Evolutionary conservation across 2,888 invertebrate genomes (phyloP).

Genomic region (Eupithecia abbreviata): DNA sequence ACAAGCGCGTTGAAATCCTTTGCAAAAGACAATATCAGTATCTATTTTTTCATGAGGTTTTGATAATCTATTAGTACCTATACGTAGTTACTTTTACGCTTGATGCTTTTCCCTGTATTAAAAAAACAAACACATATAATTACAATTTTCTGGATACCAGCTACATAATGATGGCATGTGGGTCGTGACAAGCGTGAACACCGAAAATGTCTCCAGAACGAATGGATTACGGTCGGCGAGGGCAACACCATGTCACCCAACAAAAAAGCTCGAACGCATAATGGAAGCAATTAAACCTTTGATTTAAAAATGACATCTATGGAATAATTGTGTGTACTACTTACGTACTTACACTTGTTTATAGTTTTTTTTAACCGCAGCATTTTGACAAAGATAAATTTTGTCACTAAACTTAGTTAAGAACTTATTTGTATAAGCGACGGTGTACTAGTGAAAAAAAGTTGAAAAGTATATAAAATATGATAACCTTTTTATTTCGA

Average conservation of each 20-base stretch:
- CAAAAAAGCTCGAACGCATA: not conserved
- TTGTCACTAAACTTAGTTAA: not conserved
- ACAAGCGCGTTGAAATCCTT: constrained; percentile 4
- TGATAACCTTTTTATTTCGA: not conserved
- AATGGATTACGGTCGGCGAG: constrained; percentile 57
- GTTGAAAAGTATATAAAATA: too few species aligned
- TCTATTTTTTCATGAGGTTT: too few species aligned
- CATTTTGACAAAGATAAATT: not conserved
- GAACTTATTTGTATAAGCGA: not conserved
- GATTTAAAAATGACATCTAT: not conserved
- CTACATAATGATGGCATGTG: constrained; percentile 42
- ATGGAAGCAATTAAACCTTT: constrained; percentile 1
- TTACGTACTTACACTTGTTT: not conserved
- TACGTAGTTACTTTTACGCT: too few species aligned
- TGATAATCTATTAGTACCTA: too few species aligned
- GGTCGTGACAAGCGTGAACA: constrained; percentile 50
- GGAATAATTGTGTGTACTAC: not conserved
- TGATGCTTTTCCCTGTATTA: not conserved
- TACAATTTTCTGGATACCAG: constrained; percentile 43
- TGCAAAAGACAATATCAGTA: not conserved
- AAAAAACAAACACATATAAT: constrained; percentile 13
- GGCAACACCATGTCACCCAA: constrained; percentile 2
- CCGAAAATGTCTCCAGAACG: constrained; percentile 51
- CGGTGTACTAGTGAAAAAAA: not conserved
- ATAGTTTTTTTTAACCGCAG: not conserved